Percentiles rank a stretch among this genome's conserved stretches.
Conservation (phyloP, 2,113 vertebrate genomes). For the Hippocampus comes region DNA sequence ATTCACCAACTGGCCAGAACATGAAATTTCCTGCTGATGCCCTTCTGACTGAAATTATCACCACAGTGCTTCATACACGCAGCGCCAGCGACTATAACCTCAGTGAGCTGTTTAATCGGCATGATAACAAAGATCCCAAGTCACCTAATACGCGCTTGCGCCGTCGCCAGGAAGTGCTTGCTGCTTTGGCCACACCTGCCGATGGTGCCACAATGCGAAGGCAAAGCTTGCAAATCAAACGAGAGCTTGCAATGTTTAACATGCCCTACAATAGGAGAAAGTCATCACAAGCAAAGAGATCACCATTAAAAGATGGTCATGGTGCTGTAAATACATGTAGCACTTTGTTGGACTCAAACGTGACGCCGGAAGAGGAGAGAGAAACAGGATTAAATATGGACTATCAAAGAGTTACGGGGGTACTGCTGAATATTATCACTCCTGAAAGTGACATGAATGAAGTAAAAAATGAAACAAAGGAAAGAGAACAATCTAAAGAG, state of each 20-base stretch:
- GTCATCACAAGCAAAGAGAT: constrained; percentile 65
- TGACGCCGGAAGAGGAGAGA: constrained; percentile 20
- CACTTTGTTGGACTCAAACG: constrained; percentile 39
- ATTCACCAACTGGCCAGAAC: constrained; percentile 64
- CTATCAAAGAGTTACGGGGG: constrained; percentile 1
- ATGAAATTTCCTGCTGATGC: constrained; percentile 70
- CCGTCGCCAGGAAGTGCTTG: constrained; percentile 81
- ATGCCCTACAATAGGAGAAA: constrained; percentile 72
- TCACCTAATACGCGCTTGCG: constrained; percentile 85
- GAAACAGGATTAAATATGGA: neutral
- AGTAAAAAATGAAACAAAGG: constrained; percentile 31
- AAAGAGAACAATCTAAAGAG: constrained; percentile 15
- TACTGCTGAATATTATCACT: neutral
- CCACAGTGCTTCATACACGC: constrained; percentile 81
- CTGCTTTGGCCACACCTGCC: constrained; percentile 75
- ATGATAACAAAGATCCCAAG: constrained; percentile 80
- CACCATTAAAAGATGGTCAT: constrained; percentile 58
- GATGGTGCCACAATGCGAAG: constrained; percentile 77
- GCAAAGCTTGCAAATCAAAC: constrained; percentile 84
- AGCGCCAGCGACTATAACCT: constrained; percentile 86
- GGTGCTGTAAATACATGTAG: constrained; percentile 36
- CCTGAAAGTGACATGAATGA: constrained; percentile 9
- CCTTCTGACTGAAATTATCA: constrained; percentile 85
- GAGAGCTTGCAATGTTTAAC: constrained; percentile 82
- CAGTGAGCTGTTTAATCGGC: constrained; percentile 82